Evolutionary conservation across 1,140 invertebrate genomes (phyloP).

Genomic region (Drosophila micromelanica): DNA sequence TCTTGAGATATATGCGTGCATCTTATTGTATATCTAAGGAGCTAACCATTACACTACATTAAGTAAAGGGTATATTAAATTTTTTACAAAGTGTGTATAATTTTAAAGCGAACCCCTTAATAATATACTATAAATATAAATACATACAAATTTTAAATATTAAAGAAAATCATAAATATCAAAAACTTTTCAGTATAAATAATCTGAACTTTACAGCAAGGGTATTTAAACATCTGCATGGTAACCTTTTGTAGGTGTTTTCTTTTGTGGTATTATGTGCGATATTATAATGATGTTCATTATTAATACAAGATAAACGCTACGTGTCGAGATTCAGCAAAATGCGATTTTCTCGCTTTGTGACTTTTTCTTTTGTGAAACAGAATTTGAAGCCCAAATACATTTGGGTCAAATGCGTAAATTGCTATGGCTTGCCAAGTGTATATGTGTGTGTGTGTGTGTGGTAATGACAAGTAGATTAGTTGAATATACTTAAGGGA

Average conservation of each 20-base stretch:
- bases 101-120: too few species aligned
- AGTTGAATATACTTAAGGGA: slow-evolving; percentile 2
- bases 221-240: background rate
- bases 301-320: slow-evolving; percentile 59
- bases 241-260: background rate
- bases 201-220: background rate
- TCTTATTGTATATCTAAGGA: slow-evolving; percentile 30
- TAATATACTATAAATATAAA: background rate
- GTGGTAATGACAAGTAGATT: slow-evolving; percentile 34
- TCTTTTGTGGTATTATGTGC: slow-evolving; percentile 46
- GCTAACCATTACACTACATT: slow-evolving; percentile 5
- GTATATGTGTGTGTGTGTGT: background rate
- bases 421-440: background rate
- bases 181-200: too few species aligned
- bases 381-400: background rate
- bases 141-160: too few species aligned
- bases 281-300: slow-evolving; percentile 61
- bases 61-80: background rate
- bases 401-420: slow-evolving; percentile 33
- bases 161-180: too few species aligned
- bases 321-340: slow-evolving; percentile 46
- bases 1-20: slow-evolving; percentile 18
- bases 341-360: slow-evolving; percentile 3
- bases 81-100: background rate
- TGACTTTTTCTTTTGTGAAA: background rate